These are phyloP conservation scores for Alethe diademata DNA, from an alignment of 2,113 vertebrate genomes.

Conservation along the genomic window DNA sequence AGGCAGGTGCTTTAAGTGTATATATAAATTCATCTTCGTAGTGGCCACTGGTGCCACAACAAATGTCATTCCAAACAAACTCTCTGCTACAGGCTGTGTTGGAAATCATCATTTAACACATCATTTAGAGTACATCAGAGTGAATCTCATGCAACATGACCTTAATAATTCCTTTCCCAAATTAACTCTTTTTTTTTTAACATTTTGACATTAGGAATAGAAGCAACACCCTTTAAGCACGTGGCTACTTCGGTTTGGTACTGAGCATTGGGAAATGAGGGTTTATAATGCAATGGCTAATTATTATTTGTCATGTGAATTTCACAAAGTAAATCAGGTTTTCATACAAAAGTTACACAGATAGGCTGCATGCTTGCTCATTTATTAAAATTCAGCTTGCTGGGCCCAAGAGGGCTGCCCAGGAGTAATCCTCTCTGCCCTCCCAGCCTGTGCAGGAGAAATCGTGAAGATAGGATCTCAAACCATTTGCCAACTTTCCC, in stretches of 20 bases:
- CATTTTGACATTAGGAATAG: slow-evolving; percentile 15
- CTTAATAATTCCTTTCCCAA: slow-evolving; percentile 56
- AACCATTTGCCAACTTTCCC: neutral
- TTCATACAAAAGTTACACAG: neutral
- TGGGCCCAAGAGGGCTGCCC: neutral
- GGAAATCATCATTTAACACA: slow-evolving; percentile 73
- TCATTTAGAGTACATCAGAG: slow-evolving; percentile 65
- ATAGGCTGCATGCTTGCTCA: neutral
- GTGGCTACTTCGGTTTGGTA: neutral
- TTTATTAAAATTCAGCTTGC: neutral
- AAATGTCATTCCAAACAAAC: slow-evolving; percentile 70
- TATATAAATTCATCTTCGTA: slow-evolving; percentile 36
- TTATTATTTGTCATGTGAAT: neutral
- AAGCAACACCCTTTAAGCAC: slow-evolving; percentile 17
- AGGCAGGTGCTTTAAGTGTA: slow-evolving; percentile 52
- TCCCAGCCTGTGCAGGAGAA: neutral
- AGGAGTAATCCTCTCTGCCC: neutral
- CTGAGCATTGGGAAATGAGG: neutral
- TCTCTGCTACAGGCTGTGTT: slow-evolving; percentile 50
- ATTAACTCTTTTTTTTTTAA: slow-evolving; percentile 51
- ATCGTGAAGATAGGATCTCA: neutral
- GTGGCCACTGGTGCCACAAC: slow-evolving; percentile 57
- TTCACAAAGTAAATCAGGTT: slow-evolving; percentile 21
- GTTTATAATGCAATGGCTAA: neutral
- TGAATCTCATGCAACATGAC: slow-evolving; percentile 56